Conservation (phyloP, 1,140 invertebrate species). For the Pseudomyrmex flavicornis region DNA sequence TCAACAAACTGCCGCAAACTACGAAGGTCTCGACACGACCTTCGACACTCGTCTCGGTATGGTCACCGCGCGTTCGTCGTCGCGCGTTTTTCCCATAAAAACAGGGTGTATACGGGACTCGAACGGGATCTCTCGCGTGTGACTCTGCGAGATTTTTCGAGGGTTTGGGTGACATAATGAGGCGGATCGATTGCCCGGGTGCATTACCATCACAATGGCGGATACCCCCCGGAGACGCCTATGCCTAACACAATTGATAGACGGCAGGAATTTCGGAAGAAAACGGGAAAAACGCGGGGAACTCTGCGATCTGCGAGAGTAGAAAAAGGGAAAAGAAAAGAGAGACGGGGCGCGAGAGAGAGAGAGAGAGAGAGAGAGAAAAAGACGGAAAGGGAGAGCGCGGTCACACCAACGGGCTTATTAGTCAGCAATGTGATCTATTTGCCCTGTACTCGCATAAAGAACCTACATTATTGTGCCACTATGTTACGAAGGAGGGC, state of each 20-base stretch:
- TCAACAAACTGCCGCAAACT: not conserved
- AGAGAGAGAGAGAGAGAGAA: not conserved
- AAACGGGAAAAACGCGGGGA: slow-evolving; percentile 79
- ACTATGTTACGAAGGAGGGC: slow-evolving; percentile 82
- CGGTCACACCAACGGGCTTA: slow-evolving; percentile 75
- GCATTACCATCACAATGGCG: slow-evolving; percentile 83
- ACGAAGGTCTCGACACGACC: slow-evolving; percentile 31
- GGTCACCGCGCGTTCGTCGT: not conserved
- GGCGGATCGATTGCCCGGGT: slow-evolving; percentile 81
- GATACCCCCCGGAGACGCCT: slow-evolving; percentile 72
- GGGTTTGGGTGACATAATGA: slow-evolving; percentile 81
- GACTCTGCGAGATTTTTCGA: slow-evolving; percentile 74
- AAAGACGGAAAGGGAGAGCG: not conserved
- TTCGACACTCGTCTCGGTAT: slow-evolving; percentile 29
- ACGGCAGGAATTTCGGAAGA: slow-evolving; percentile 82
- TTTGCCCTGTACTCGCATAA: slow-evolving; percentile 84
- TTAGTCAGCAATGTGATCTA: slow-evolving; percentile 83
- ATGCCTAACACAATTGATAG: slow-evolving; percentile 82
- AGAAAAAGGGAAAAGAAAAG: not conserved
- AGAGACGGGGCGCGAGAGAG: not conserved
- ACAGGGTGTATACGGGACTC: slow-evolving; percentile 33
- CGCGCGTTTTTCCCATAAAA: slow-evolving; percentile 78
- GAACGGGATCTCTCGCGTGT: slow-evolving; percentile 69
- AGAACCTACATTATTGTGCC: slow-evolving; percentile 82
- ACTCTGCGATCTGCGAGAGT: slow-evolving; percentile 7